Conservation (phyloP, 2,888 invertebrate species). For the Ganaspis brasiliensis region DNA sequence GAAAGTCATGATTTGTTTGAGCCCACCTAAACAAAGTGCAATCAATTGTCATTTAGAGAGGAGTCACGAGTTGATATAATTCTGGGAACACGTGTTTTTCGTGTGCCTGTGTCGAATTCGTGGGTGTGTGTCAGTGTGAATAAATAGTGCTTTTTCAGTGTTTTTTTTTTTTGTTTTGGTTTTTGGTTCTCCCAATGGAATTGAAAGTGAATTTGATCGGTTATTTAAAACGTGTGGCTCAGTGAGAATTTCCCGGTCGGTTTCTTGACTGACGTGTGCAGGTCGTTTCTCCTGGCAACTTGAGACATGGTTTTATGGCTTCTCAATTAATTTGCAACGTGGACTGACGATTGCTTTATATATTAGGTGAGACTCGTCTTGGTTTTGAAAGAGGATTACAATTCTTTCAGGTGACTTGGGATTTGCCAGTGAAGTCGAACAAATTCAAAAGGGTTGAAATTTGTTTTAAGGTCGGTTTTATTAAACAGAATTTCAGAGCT, state of each 20-base stretch:
- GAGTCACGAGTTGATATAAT: too few species aligned
- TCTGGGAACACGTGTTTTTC: neutral
- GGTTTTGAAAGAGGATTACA: constrained; percentile 27
- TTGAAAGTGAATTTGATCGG: neutral
- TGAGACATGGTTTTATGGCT: constrained; percentile 27
- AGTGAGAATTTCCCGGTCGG: neutral
- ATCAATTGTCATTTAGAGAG: too few species aligned
- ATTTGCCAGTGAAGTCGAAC: neutral
- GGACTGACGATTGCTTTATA: constrained; percentile 15
- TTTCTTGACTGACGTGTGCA: constrained; percentile 33
- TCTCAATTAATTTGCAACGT: constrained; percentile 38
- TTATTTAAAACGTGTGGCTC: neutral
- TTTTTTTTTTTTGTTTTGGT: neutral
- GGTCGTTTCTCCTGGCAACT: constrained; percentile 40
- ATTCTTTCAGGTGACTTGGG: constrained; percentile 24
- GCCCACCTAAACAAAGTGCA: too few species aligned
- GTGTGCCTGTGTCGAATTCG: constrained; percentile 1
- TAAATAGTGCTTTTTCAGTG: neutral
- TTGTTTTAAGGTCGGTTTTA: neutral
- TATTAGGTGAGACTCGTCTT: constrained; percentile 26
- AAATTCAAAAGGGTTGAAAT: neutral
- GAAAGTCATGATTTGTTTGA: too few species aligned
- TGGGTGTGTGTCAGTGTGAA: neutral
- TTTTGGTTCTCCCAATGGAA: neutral
- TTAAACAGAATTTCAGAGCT: neutral